Conservation (phyloP, 2,113 vertebrate genomes). For the Hemiprocne comata region DNA sequence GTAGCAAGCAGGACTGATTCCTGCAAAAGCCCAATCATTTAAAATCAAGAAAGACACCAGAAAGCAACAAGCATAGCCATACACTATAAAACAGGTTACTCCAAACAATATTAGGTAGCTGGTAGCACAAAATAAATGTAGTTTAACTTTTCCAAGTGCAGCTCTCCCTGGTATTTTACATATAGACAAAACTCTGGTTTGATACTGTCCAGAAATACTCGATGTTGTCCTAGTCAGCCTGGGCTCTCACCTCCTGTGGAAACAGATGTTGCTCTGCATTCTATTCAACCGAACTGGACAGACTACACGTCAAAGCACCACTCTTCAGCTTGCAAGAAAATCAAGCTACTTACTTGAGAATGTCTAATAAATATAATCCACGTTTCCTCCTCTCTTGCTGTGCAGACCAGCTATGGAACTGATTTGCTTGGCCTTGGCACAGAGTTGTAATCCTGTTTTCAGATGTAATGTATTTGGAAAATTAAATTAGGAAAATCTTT, state of each 20-base stretch:
- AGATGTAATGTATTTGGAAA: background rate
- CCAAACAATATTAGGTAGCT: background rate
- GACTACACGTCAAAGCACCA: background rate
- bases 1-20: background rate
- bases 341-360: background rate
- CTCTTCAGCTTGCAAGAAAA: background rate
- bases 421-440: conserved; percentile 34
- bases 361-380: background rate
- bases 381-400: conserved; percentile 1
- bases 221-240: background rate
- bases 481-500: conserved; percentile 47
- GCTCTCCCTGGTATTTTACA: background rate
- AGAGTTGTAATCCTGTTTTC: conserved; percentile 22
- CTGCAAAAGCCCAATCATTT: background rate
- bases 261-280: background rate
- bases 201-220: background rate
- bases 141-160: background rate
- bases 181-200: background rate
- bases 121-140: background rate
- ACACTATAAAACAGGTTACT: background rate
- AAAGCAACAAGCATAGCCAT: background rate
- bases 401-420: background rate
- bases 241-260: background rate
- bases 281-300: background rate
- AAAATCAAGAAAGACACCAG: background rate